Percentiles rank a stretch among this genome's conserved stretches.
Evolutionary conservation across 1,140 invertebrate genomes (phyloP).

Genomic region (Melitaea cinxia): DNA sequence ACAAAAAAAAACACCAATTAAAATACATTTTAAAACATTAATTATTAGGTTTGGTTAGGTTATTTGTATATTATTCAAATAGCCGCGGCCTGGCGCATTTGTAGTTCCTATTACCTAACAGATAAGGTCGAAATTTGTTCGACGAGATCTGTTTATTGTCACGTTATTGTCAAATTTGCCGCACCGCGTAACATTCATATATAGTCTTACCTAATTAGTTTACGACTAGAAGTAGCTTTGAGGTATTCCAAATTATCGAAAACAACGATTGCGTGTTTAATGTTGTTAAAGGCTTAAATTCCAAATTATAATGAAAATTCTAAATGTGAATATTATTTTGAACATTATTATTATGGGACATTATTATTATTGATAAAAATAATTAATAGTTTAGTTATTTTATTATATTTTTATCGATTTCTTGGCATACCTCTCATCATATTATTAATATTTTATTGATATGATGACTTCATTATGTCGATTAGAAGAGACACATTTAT

Average conservation of each 20-base stretch:
- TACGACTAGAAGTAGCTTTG: constrained; percentile 27
- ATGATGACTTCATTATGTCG: constrained; percentile 42
- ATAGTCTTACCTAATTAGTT: constrained; percentile 24
- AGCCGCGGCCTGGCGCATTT: constrained; percentile 40
- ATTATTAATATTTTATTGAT: constrained; percentile 28
- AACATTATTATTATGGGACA: too few species aligned
- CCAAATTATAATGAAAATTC: too few species aligned
- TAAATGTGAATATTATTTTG: too few species aligned
- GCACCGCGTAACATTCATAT: constrained; percentile 41
- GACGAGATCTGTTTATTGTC: constrained; percentile 46
- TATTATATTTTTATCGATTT: constrained; percentile 16
- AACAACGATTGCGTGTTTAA: not conserved
- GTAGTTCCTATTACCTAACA: constrained; percentile 25
- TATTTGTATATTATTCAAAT: constrained; percentile 58
- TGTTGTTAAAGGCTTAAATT: too few species aligned
- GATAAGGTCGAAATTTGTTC: constrained; percentile 35
- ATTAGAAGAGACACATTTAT: constrained; percentile 29
- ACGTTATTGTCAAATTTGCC: constrained; percentile 48
- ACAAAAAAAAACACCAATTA: constrained; percentile 77
- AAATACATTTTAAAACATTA: constrained; percentile 77
- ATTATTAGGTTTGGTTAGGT: constrained; percentile 55
- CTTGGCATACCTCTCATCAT: constrained; percentile 20
- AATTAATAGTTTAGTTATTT: too few species aligned
- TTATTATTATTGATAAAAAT: too few species aligned
- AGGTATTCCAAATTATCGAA: constrained; percentile 31